A percentile compares a stretch with the other conserved stretches of the same genome.
Evolutionary conservation across 2,797 vertebrate species (phyloP).

Genomic region (Arctocebus calabarensis): DNA sequence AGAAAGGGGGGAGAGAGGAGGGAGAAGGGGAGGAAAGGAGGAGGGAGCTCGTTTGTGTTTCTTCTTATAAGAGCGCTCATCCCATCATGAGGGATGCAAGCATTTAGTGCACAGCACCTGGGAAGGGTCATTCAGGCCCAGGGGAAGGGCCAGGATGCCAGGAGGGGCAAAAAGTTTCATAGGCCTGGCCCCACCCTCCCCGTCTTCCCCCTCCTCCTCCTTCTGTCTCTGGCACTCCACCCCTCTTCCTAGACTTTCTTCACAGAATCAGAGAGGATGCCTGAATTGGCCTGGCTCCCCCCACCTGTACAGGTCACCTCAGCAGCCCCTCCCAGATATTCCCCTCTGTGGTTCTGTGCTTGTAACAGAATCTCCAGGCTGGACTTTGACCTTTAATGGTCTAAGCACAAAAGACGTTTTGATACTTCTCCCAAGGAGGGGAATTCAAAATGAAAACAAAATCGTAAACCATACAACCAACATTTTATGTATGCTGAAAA

Average conservation of each 20-base stretch:
- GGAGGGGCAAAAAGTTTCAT: no score
- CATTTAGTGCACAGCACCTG: background rate
- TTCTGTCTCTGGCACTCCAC: no score
- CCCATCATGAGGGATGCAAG: background rate
- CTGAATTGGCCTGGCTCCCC: background rate
- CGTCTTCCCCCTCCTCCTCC: no score
- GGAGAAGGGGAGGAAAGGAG: no score
- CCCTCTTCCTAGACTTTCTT: background rate
- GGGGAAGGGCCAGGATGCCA: background rate
- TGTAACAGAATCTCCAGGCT: background rate
- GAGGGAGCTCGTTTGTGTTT: background rate
- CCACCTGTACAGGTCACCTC: background rate
- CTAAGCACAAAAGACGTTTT: background rate
- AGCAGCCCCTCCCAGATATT: background rate
- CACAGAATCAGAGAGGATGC: background rate
- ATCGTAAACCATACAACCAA: background rate
- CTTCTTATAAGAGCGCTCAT: background rate
- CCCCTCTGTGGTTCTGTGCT: accelerated
- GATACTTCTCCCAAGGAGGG: background rate
- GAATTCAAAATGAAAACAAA: background rate
- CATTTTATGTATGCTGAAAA: background rate
- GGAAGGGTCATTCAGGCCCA: background rate
- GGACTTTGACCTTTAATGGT: background rate
- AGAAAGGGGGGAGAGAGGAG: no score
- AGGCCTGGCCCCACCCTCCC: no score